Percentiles rank a stretch among this genome's conserved stretches.
Evolutionary conservation across 2,797 vertebrate species (phyloP).

Genomic region (Miichthys miiuy): DNA sequence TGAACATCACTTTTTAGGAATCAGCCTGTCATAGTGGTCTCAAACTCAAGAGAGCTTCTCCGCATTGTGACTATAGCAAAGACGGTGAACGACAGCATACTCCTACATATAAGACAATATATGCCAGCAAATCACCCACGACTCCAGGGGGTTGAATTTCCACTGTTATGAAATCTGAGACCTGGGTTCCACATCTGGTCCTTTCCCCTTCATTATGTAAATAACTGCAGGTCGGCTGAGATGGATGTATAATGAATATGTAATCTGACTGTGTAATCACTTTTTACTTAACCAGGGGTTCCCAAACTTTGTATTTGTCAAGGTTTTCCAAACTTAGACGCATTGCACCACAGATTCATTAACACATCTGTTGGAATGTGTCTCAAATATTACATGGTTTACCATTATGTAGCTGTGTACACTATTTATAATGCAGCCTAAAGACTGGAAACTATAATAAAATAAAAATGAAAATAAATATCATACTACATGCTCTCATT

Average conservation of each 20-base stretch:
- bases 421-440: background rate
- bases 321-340: slow-evolving; percentile 23
- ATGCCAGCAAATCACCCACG: slow-evolving; percentile 6
- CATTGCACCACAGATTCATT: slow-evolving; percentile 5
- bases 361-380: background rate
- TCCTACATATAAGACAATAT: slow-evolving; percentile 24
- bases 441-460: slow-evolving; percentile 7
- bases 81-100: background rate
- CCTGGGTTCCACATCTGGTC: slow-evolving; percentile 50
- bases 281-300: slow-evolving; percentile 42
- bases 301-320: slow-evolving; percentile 25
- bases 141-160: slow-evolving; percentile 29
- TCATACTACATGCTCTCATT: background rate
- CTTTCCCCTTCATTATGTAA: slow-evolving; percentile 61
- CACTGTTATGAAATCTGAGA: slow-evolving; percentile 17
- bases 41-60: background rate
- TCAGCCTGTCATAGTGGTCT: slow-evolving; percentile 30
- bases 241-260: slow-evolving; percentile 55
- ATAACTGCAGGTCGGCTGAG: slow-evolving; percentile 43
- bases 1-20: slow-evolving; percentile 25
- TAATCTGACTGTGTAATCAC: slow-evolving; percentile 53
- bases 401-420: slow-evolving; percentile 14
- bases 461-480: no score
- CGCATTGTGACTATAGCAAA: slow-evolving; percentile 3
- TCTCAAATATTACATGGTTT: slow-evolving; percentile 18